Conservation (phyloP, 2,888 invertebrate genomes). For the Calameuta pallipes region DNA sequence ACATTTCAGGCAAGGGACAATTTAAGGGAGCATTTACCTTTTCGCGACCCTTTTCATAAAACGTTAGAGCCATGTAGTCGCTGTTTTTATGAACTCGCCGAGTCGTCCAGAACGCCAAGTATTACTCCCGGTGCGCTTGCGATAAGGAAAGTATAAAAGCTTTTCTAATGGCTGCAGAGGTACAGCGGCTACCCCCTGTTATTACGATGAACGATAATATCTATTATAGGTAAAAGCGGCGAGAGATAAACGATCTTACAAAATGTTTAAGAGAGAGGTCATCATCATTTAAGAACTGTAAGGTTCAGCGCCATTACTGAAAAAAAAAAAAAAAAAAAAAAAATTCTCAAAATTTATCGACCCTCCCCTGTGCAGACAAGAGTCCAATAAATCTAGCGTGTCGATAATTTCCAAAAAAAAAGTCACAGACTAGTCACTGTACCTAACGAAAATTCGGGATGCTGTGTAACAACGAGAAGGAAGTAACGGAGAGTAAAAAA, state of each 20-base stretch:
- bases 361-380: neutral
- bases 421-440: neutral
- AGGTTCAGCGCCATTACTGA: neutral
- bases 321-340: neutral
- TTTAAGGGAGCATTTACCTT: slow-evolving; percentile 19
- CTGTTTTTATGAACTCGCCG: slow-evolving; percentile 33
- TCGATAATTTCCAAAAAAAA: neutral
- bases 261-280: neutral
- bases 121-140: slow-evolving; percentile 23
- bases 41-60: slow-evolving; percentile 20
- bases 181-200: slow-evolving; percentile 36
- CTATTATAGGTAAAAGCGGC: slow-evolving; percentile 50
- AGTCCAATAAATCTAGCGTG: neutral
- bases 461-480: neutral
- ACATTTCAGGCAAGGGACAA: slow-evolving; percentile 16
- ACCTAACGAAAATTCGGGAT: neutral
- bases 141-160: slow-evolving; percentile 46
- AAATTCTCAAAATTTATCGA: neutral
- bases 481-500: neutral
- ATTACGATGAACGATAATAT: slow-evolving; percentile 52
- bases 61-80: slow-evolving; percentile 25
- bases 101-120: neutral
- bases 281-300: too few relatives aligned
- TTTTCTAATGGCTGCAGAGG: slow-evolving; percentile 38
- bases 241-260: slow-evolving; percentile 43